Evolutionary conservation across 2,113 vertebrate genomes (phyloP).

Genomic region (Sinosuthora webbiana): DNA sequence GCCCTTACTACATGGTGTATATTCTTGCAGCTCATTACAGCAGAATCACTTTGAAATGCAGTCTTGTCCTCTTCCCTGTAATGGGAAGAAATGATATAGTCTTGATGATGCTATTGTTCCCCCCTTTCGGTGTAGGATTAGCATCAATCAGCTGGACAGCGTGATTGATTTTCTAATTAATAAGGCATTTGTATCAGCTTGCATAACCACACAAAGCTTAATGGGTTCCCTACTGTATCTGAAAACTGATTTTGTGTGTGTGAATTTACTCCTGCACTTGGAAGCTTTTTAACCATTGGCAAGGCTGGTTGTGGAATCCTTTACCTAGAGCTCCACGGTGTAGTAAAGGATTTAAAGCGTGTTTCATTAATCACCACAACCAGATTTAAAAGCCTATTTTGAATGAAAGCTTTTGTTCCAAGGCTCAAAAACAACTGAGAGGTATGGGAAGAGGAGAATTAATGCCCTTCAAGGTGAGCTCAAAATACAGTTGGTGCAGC

Average conservation of each 20-base stretch:
- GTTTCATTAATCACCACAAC: not conserved
- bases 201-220: slow-evolving; percentile 66
- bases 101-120: slow-evolving; percentile 69
- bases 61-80: slow-evolving; percentile 64
- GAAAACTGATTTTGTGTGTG: slow-evolving; percentile 40
- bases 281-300: not conserved
- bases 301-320: not conserved
- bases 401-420: not conserved
- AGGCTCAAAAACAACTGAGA: not conserved
- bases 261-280: slow-evolving; percentile 46
- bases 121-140: slow-evolving; percentile 40
- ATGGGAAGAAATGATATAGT: slow-evolving; percentile 74
- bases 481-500: not conserved
- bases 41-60: slow-evolving; percentile 66
- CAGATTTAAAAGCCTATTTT: not conserved
- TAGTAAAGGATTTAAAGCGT: not conserved
- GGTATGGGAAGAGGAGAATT: not conserved
- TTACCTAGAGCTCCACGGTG: not conserved
- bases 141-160: slow-evolving; percentile 73
- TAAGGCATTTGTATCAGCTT: slow-evolving; percentile 70
- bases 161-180: slow-evolving; percentile 81
- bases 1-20: not conserved
- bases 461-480: not conserved
- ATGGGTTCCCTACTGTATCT: slow-evolving; percentile 58
- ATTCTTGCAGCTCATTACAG: slow-evolving; percentile 63